Conservation (phyloP, 2,797 vertebrate species). For the Lemur catta region DNA sequence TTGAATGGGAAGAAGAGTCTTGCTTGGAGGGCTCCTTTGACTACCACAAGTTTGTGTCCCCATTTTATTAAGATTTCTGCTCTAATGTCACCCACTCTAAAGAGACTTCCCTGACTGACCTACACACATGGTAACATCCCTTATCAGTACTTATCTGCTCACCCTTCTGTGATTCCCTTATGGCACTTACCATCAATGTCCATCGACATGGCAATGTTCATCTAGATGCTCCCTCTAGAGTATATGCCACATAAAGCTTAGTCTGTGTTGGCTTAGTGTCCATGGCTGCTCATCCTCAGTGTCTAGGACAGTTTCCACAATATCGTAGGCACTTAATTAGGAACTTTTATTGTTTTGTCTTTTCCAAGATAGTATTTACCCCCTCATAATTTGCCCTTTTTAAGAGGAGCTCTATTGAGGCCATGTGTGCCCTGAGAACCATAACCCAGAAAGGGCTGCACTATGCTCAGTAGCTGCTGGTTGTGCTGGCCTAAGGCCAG, state of each 20-base stretch:
- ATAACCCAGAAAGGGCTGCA: accelerated
- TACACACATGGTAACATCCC: not conserved
- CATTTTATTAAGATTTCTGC: not conserved
- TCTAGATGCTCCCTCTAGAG: not conserved
- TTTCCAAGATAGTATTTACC: not conserved
- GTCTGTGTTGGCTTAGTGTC: not conserved
- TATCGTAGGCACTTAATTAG: not conserved
- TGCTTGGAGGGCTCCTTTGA: not conserved
- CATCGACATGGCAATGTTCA: not conserved
- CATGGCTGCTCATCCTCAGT: not conserved
- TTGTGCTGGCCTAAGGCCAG: not conserved
- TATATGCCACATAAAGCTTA: not conserved
- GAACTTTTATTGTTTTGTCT: not conserved
- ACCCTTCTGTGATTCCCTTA: not conserved
- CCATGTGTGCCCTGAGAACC: not conserved
- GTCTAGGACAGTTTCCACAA: not conserved
- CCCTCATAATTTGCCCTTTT: not conserved
- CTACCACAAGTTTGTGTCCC: not conserved
- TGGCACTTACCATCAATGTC: not conserved
- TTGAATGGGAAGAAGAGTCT: not conserved
- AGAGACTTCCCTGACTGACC: not conserved
- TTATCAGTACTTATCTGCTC: not conserved
- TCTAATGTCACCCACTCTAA: not conserved
- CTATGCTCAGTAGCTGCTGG: not conserved
- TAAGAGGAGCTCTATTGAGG: not conserved